A percentile compares a stretch with the other conserved stretches of the same genome.
Conservation (phyloP, 2,888 invertebrate genomes). For the Rhagophthalmus giganteus region DNA sequence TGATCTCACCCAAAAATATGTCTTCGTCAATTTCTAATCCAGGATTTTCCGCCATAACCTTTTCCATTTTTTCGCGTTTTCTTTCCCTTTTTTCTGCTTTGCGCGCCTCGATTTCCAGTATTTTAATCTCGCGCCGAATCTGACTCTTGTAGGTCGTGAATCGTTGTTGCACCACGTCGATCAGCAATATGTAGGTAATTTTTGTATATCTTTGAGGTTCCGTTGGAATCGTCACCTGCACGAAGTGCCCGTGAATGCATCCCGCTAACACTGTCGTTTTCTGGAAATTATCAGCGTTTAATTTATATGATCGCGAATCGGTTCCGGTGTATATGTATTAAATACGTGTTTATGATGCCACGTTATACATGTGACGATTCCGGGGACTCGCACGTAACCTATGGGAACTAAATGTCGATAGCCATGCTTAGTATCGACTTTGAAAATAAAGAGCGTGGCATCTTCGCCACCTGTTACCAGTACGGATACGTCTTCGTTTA, state of each 20-base stretch:
- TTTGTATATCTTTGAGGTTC: slow-evolving; percentile 54
- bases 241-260: slow-evolving; percentile 60
- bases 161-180: slow-evolving; percentile 51
- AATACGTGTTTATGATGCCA: slow-evolving; percentile 68
- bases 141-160: slow-evolving; percentile 65
- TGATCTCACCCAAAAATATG: slow-evolving; percentile 65
- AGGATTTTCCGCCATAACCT: slow-evolving; percentile 60
- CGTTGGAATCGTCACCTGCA: slow-evolving; percentile 58
- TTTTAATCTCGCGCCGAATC: slow-evolving; percentile 62
- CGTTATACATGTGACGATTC: slow-evolving; percentile 65
- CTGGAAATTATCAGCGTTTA: slow-evolving; percentile 3
- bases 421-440: slow-evolving; percentile 49
- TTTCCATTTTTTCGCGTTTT: slow-evolving; percentile 63
- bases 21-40: slow-evolving; percentile 65
- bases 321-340: too few relatives aligned
- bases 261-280: slow-evolving; percentile 56
- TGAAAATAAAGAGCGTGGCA: slow-evolving; percentile 69
- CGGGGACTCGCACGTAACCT: slow-evolving; percentile 68
- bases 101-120: slow-evolving; percentile 59
- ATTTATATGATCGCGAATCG: too few relatives aligned
- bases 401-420: slow-evolving; percentile 62
- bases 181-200: slow-evolving; percentile 54
- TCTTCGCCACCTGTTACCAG: slow-evolving; percentile 71
- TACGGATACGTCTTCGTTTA: slow-evolving; percentile 62
- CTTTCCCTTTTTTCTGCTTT: slow-evolving; percentile 58